Percentiles rank a stretch among this genome's conserved stretches.
Evolutionary conservation across 2,113 vertebrate species (phyloP).

Genomic region (Spea multiplicata): DNA sequence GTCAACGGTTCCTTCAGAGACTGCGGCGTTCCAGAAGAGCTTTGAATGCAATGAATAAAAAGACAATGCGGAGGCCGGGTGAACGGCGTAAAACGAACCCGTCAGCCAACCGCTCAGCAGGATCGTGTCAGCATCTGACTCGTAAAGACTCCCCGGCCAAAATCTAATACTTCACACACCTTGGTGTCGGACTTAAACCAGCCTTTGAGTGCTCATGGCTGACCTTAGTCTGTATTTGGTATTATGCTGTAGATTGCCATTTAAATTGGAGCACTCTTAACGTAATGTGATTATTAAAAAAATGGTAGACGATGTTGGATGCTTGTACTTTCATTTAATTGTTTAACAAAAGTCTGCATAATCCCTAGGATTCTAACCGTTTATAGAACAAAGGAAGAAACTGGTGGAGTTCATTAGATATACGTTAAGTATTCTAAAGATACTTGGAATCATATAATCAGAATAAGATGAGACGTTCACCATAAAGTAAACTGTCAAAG

Average conservation of each 20-base stretch:
- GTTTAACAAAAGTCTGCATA: too few species aligned
- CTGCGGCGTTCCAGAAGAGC: constrained; percentile 12
- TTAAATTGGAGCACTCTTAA: not conserved
- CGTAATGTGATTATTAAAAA: too few species aligned
- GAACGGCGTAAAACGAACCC: constrained; percentile 10
- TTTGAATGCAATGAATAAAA: constrained; percentile 39
- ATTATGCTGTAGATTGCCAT: not conserved
- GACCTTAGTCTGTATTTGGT: not conserved
- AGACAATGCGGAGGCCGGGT: constrained; percentile 33
- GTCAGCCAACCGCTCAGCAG: constrained; percentile 26
- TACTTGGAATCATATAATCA: too few species aligned
- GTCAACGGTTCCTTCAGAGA: constrained; percentile 24
- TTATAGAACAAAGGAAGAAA: too few species aligned
- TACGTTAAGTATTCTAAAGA: too few species aligned
- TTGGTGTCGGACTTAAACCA: not conserved
- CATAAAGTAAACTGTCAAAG: too few species aligned
- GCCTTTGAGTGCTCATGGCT: constrained; percentile 7
- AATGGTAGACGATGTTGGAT: too few species aligned
- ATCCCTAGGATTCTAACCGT: too few species aligned
- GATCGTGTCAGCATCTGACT: constrained; percentile 24
- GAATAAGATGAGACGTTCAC: too few species aligned
- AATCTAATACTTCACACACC: constrained; percentile 28
- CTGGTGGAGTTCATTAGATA: too few species aligned
- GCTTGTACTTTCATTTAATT: too few species aligned
- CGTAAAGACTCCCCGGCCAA: not conserved